Evolutionary conservation across 2,113 vertebrate genomes (phyloP).

Genomic region (Scolopax mira): DNA sequence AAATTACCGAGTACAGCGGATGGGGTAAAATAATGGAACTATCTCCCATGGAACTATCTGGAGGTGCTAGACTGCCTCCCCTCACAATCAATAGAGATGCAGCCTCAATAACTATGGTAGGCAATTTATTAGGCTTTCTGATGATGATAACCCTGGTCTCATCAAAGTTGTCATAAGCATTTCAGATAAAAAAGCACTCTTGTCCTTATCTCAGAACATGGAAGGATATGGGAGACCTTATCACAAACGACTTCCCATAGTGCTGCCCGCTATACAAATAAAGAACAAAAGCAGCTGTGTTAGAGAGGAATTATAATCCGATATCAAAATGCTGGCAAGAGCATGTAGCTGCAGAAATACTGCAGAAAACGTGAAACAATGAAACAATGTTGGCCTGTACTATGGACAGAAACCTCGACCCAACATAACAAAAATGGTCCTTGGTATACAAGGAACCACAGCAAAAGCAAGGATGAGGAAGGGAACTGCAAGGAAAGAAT

Average conservation of each 20-base stretch:
- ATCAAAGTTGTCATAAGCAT: not conserved
- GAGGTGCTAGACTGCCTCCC: not conserved
- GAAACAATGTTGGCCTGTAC: not conserved
- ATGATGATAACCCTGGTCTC: not conserved
- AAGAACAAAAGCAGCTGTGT: constrained; percentile 12
- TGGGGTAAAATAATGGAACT: not conserved
- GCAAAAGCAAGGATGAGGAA: not conserved
- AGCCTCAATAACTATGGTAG: not conserved
- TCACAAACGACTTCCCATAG: not conserved
- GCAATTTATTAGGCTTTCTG: not conserved
- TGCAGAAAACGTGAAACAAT: not conserved
- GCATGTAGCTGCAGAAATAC: not conserved
- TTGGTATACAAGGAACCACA: not conserved
- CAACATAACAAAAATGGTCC: not conserved
- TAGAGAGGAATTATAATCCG: not conserved
- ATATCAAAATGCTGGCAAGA: not conserved
- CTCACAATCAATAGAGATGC: not conserved
- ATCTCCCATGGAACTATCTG: not conserved
- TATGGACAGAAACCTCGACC: not conserved
- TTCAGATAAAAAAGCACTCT: not conserved
- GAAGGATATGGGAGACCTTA: not conserved
- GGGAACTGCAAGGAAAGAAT: not conserved
- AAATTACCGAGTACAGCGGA: not conserved
- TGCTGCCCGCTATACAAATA: not conserved
- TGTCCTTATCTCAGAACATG: not conserved